Evolutionary conservation across 2,113 vertebrate genomes (phyloP).

Genomic region (Petroica traversi): DNA sequence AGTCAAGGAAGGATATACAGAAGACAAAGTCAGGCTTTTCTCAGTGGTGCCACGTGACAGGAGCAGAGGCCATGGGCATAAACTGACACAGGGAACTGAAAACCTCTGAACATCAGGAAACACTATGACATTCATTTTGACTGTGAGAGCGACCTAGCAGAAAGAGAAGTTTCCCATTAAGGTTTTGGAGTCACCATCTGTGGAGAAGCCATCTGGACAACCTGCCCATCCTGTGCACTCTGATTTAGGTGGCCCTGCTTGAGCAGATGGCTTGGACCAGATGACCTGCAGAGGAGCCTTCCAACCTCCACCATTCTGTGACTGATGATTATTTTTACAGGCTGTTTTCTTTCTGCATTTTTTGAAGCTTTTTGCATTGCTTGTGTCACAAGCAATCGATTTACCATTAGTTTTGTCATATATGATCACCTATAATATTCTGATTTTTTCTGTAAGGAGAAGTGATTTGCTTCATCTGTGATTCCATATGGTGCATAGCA

Average conservation of each 20-base stretch:
- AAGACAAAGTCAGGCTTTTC: not conserved
- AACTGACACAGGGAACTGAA: not conserved
- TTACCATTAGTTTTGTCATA: not conserved
- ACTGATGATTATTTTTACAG: not conserved
- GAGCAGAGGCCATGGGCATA: not conserved
- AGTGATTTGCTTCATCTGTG: not conserved
- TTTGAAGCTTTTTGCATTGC: not conserved
- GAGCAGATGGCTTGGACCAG: not conserved
- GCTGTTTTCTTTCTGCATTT: not conserved
- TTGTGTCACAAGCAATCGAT: not conserved
- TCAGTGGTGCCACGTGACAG: not conserved
- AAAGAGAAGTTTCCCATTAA: not conserved
- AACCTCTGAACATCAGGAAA: not conserved
- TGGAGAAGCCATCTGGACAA: not conserved
- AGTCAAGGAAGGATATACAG: not conserved
- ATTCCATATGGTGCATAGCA: not conserved
- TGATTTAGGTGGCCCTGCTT: not conserved
- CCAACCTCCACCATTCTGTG: not conserved
- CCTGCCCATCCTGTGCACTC: not conserved
- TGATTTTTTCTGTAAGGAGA: not conserved
- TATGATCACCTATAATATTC: not conserved
- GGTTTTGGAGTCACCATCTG: not conserved
- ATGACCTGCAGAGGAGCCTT: not conserved
- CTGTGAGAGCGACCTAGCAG: not conserved
- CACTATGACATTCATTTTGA: too few relatives aligned